Evolutionary conservation across 2,797 vertebrate species (phyloP).

Genomic region (Falco novaeseelandiae): DNA sequence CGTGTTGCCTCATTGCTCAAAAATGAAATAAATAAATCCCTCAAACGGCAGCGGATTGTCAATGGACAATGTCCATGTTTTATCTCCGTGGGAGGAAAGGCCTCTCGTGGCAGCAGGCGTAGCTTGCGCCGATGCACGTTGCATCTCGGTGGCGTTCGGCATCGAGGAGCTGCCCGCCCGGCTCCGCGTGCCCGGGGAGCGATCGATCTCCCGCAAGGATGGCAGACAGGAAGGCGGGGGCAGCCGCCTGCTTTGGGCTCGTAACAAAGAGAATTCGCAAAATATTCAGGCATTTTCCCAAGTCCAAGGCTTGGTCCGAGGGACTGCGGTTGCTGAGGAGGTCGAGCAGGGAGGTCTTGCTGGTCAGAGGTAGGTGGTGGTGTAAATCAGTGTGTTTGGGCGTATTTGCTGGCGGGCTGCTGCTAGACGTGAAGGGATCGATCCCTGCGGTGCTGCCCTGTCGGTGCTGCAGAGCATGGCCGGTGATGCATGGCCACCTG

Average conservation of each 20-base stretch:
- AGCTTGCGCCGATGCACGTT: not conserved
- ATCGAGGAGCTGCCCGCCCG: not conserved
- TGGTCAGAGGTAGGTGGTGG: constrained; percentile 78
- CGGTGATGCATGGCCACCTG: accelerated
- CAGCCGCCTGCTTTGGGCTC: constrained; percentile 85
- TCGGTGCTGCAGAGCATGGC: accelerated
- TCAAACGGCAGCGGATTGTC: not conserved
- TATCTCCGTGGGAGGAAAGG: constrained; percentile 5
- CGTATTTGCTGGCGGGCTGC: not conserved
- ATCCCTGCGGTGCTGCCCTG: not conserved
- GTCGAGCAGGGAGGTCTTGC: constrained; percentile 77
- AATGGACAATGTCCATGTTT: not conserved
- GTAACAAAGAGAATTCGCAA: constrained; percentile 84
- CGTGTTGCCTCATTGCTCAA: not conserved
- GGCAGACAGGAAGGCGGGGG: constrained; percentile 68
- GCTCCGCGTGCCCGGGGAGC: not conserved
- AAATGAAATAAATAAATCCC: not conserved
- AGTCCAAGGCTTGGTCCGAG: constrained; percentile 82
- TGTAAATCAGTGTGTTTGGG: accelerated
- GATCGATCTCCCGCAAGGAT: constrained; percentile 58
- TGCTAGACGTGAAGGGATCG: not conserved
- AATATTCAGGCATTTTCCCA: constrained; percentile 87
- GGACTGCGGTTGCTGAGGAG: constrained; percentile 79
- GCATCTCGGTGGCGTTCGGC: not conserved
- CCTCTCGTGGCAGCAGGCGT: not conserved